These are phyloP conservation scores for Cossypha caffra DNA, from an alignment of 2,797 vertebrate genomes.

Conservation along the genomic window DNA sequence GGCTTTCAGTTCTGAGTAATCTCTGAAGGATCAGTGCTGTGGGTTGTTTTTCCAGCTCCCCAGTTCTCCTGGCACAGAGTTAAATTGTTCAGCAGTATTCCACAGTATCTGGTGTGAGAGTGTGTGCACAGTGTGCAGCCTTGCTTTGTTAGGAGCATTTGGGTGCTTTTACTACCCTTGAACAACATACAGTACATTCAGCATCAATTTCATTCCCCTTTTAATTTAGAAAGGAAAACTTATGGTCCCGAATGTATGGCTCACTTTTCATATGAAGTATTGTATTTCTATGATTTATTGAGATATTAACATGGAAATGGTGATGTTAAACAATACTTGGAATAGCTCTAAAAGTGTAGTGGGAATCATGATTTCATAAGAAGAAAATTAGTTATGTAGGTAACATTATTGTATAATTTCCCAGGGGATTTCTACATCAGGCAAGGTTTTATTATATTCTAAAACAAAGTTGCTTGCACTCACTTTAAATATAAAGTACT, in stretches of 20 bases:
- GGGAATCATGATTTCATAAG: constrained; percentile 80
- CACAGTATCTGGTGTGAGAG: not conserved
- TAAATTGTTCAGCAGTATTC: not conserved
- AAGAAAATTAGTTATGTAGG: constrained; percentile 81
- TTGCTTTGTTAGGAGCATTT: not conserved
- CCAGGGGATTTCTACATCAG: constrained; percentile 74
- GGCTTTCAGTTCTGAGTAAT: not conserved
- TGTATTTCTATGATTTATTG: constrained; percentile 78
- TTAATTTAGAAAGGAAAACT: constrained; percentile 77
- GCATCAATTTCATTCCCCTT: constrained; percentile 65
- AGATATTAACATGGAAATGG: constrained; percentile 81
- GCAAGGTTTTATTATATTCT: constrained; percentile 76
- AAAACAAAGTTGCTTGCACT: constrained; percentile 76
- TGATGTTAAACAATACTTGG: constrained; percentile 82
- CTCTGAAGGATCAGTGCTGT: not conserved
- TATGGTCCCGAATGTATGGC: constrained; percentile 60
- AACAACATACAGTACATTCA: not conserved
- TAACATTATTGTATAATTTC: constrained; percentile 80
- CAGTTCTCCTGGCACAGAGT: not conserved
- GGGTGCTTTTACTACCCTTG: constrained; percentile 28
- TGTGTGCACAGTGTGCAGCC: not conserved
- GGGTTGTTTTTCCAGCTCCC: not conserved
- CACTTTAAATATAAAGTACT: constrained; percentile 71
- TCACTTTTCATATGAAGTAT: constrained; percentile 72
- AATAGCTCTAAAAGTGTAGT: constrained; percentile 77